A percentile compares a stretch with the other conserved stretches of the same genome.
These are phyloP conservation scores for Calliopsis andreniformis DNA, from an alignment of 1,140 invertebrate species.

Conservation along the genomic window DNA sequence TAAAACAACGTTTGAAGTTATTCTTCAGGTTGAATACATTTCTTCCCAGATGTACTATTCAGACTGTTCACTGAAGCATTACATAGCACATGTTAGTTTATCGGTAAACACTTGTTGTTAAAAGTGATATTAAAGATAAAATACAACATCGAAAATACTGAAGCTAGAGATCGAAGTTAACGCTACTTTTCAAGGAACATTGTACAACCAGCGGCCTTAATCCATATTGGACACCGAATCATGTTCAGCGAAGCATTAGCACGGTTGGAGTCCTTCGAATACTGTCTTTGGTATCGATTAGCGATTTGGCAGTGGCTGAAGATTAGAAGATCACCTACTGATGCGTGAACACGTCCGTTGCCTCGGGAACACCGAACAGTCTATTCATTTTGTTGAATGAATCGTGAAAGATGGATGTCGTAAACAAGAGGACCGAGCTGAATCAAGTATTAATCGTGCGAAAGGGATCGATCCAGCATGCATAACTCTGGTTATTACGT, in stretches of 20 bases:
- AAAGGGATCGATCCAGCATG: background rate
- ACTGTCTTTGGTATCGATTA: slow-evolving; percentile 55
- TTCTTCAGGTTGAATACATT: no score
- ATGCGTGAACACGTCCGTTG: slow-evolving; percentile 7
- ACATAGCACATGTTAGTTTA: no score
- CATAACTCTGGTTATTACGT: background rate
- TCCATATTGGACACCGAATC: slow-evolving; percentile 60
- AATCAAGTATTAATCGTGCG: background rate
- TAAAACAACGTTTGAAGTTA: no score
- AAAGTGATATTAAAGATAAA: no score
- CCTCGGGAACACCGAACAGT: slow-evolving; percentile 14
- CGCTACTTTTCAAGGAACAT: background rate
- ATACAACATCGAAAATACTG: no score
- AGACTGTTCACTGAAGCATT: no score
- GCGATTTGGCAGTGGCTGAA: slow-evolving; percentile 44
- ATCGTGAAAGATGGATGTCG: background rate
- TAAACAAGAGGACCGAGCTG: background rate
- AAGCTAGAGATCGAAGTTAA: background rate
- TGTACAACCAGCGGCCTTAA: slow-evolving; percentile 33
- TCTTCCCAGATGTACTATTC: no score
- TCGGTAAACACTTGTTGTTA: no score
- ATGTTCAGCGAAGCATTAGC: slow-evolving; percentile 43
- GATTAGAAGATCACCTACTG: slow-evolving; percentile 43
- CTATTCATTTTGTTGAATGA: slow-evolving; percentile 3
- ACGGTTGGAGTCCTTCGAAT: slow-evolving; percentile 32